These are phyloP conservation scores for Physeter macrocephalus DNA, from an alignment of 2,113 vertebrate genomes.

Conservation along the genomic window DNA sequence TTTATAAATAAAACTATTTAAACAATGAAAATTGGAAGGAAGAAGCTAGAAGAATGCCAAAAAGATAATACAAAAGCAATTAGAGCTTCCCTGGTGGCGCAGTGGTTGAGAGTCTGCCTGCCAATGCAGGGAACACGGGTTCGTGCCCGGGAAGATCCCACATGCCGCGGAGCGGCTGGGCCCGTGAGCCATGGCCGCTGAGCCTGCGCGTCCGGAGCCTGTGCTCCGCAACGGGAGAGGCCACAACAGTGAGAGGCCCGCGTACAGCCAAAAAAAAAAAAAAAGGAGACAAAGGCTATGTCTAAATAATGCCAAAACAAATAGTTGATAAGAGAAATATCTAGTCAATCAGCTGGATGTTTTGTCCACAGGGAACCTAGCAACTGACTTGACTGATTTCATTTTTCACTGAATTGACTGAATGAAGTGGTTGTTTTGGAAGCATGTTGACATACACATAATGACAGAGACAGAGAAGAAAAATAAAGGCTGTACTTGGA, in stretches of 20 bases:
- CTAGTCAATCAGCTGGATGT: conserved; percentile 22
- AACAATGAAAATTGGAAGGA: conserved; percentile 40
- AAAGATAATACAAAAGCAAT: conserved; percentile 57
- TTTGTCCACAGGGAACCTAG: conserved; percentile 49
- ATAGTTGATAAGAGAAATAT: conserved; percentile 6
- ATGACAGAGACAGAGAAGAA: conserved; percentile 22
- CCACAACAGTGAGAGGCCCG: too few species aligned
- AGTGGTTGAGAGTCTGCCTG: too few species aligned
- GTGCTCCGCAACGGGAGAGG: too few species aligned
- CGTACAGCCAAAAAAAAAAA: too few species aligned
- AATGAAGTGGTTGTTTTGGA: conserved; percentile 52
- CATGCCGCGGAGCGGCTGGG: too few species aligned
- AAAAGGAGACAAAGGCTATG: not conserved
- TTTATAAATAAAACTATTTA: conserved; percentile 48
- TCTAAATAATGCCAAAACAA: conserved; percentile 56
- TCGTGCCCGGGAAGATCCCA: too few species aligned
- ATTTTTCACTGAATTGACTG: conserved; percentile 42
- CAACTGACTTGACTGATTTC: conserved; percentile 33
- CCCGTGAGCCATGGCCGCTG: too few species aligned
- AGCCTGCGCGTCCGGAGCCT: too few species aligned
- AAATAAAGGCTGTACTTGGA: conserved; percentile 13
- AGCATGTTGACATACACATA: conserved; percentile 35
- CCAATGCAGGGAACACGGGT: too few species aligned
- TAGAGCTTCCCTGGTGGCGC: too few species aligned
- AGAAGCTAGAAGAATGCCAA: conserved; percentile 36